phyloP scores from a whole-genome alignment of 2,113 vertebrate species.

The Oenanthe melanoleuca region DNA sequence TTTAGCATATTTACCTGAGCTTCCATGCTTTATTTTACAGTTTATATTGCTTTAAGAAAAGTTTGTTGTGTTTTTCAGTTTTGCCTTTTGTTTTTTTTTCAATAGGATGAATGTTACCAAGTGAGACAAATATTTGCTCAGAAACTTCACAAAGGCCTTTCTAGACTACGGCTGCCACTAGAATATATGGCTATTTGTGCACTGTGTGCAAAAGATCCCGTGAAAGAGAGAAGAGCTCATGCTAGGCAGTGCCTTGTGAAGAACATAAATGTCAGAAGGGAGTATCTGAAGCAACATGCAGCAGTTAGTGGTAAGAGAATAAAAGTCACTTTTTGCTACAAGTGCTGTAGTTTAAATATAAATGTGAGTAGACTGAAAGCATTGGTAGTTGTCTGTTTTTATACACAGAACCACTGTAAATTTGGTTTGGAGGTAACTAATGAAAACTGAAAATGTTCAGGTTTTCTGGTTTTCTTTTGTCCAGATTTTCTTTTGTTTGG shows the following conservation, averaged over 20 bases:
- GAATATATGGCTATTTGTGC: constrained; percentile 98
- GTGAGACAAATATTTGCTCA: constrained; percentile 96
- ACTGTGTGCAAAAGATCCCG: constrained; percentile 96
- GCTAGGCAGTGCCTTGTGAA: constrained; percentile 97
- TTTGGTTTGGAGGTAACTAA: not conserved
- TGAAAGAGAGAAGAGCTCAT: constrained; percentile 95
- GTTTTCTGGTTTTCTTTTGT: not conserved
- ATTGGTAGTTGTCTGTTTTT: not conserved
- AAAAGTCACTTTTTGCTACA: not conserved
- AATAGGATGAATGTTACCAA: constrained; percentile 97
- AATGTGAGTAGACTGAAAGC: not conserved
- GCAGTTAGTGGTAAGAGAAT: constrained; percentile 91
- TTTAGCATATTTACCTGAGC: not conserved
- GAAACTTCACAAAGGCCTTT: constrained; percentile 96
- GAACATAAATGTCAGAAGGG: constrained; percentile 95
- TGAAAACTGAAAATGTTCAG: not conserved
- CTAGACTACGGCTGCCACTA: constrained; percentile 91
- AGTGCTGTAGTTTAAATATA: not conserved
- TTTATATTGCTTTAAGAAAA: not conserved
- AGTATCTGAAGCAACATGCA: constrained; percentile 97
- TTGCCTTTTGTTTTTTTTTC: not conserved
- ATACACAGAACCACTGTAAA: not conserved
- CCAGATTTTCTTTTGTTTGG: not conserved
- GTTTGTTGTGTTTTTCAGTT: not conserved
- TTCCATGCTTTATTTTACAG: not conserved